phyloP scores from a whole-genome alignment of 2,113 vertebrate species.

The Aphyosemion australe region DNA sequence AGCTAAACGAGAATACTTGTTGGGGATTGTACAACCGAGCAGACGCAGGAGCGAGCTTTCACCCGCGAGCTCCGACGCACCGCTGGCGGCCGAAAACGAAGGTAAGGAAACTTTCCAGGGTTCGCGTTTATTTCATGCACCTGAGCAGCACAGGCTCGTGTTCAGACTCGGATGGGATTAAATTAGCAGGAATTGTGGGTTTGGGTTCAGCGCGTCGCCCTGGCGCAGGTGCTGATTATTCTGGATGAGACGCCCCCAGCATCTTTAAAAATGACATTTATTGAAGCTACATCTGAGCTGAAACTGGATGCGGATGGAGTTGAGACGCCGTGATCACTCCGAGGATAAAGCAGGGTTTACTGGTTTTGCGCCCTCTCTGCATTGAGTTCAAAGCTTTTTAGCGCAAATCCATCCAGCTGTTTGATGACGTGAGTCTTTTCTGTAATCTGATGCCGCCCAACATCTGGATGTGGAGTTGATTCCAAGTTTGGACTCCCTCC shows the following conservation, averaged over 20 bases:
- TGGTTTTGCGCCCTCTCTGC: background rate
- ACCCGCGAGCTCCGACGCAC: conserved; percentile 9
- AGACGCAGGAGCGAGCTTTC: background rate
- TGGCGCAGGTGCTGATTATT: conserved; percentile 7
- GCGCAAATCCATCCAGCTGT: conserved; percentile 36
- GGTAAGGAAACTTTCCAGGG: conserved; percentile 48
- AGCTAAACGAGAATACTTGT: conserved; percentile 1
- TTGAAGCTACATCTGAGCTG: background rate
- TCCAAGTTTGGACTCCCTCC: background rate
- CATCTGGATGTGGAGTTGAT: conserved; percentile 31
- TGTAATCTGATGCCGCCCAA: conserved; percentile 33
- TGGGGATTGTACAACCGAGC: conserved; percentile 24
- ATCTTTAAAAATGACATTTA: no score
- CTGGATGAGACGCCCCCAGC: no score
- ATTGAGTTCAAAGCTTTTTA: conserved; percentile 1
- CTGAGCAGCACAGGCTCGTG: background rate
- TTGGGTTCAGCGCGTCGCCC: conserved; percentile 7
- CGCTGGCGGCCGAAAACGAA: background rate
- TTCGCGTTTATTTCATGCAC: background rate
- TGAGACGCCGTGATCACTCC: no score
- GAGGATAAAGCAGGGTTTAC: no score
- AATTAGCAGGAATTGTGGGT: background rate
- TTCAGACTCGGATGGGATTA: background rate
- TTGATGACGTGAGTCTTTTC: conserved; percentile 27
- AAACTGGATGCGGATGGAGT: conserved; percentile 7